These are phyloP conservation scores for Montipora capricornis DNA, from an alignment of 64 coral and sea anemone genomes.

Conservation along the genomic window DNA sequence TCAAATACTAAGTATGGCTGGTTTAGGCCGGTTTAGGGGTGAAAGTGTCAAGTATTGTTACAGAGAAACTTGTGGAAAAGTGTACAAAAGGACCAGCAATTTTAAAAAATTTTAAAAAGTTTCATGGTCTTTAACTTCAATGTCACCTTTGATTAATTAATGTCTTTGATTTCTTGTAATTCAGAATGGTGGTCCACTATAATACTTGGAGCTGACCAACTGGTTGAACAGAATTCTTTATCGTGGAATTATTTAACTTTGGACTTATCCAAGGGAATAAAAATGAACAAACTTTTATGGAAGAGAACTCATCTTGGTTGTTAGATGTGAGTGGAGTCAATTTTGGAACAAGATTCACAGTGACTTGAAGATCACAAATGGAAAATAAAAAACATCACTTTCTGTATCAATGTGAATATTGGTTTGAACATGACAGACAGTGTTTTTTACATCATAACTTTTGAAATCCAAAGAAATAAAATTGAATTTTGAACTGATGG, in stretches of 20 bases:
- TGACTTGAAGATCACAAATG: not conserved
- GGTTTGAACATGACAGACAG: too few species aligned
- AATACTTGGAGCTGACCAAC: not conserved
- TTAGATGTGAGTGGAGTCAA: slow-evolving; percentile 2
- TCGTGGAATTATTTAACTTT: slow-evolving; percentile 13
- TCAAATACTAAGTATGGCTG: too few species aligned
- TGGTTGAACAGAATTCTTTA: slow-evolving; percentile 7
- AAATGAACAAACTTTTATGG: not conserved
- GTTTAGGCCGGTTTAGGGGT: too few species aligned
- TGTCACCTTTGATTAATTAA: not conserved
- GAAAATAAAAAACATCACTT: not conserved
- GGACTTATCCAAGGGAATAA: not conserved
- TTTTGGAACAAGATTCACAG: not conserved
- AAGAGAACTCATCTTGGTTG: not conserved
- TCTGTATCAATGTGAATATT: too few species aligned
- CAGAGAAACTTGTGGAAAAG: too few species aligned
- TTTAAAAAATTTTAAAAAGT: not conserved
- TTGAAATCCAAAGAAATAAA: too few species aligned
- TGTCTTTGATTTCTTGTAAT: slow-evolving; percentile 40
- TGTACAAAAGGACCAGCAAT: too few species aligned
- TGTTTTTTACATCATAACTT: too few species aligned
- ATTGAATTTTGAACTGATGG: too few species aligned
- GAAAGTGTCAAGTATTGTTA: too few species aligned
- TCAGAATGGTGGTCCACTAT: slow-evolving; percentile 84
- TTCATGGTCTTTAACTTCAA: too few species aligned